Base-by-base conservation (phyloP, 2,797 vertebrate genomes). In the Mionectes olivaceus region DNA sequence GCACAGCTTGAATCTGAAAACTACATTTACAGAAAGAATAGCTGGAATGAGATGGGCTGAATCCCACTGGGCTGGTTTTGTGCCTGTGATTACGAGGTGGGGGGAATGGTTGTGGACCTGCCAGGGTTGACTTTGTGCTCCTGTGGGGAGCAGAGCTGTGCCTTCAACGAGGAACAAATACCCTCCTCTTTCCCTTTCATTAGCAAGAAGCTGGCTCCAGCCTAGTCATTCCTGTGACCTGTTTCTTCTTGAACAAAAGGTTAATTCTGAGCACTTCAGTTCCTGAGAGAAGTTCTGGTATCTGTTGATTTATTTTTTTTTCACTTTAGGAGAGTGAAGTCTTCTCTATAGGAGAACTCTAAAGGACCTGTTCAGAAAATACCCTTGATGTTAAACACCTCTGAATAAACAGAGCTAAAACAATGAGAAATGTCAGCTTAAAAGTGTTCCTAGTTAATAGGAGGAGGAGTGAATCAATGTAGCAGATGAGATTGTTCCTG, bases 101-200 rank as follows among this genome's bases (percentile, higher is more conserved):
- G 9, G 10, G 11, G 16, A 13, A 22, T 0, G 0, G 7, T 3
- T 5, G 8, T 0, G 10, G 13, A 23, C 32, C 21, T 83, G 46
- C n/a, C 21, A 19, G 11, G 12, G 16, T 3, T 65, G 49, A 59
- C 44, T 89, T 35, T 21, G 18, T 43, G 39, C 35, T 41, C 50
- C 30, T 53, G 27, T 33, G 33, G 43, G 32, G 16, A 57, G 56
- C 13, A 69, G 11, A 65, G 35, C 33, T 44, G 7, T 24, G 52
- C 33, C 2, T 17, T 30, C 76, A n/a, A 3, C 8, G 4, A 1
- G 9, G 35, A 79, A 4, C 19, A 50, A 27, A 65, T 2, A 18
- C 13, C 27, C 14, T 68, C 24, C 3, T 30, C 4, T 35, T 53
- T 4, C 18, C 50, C 22, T 25, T 43, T 21, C 3, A 3, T 32